Base-by-base conservation (phyloP, 2,888 invertebrate species). In the Noctua janthe region DNA sequence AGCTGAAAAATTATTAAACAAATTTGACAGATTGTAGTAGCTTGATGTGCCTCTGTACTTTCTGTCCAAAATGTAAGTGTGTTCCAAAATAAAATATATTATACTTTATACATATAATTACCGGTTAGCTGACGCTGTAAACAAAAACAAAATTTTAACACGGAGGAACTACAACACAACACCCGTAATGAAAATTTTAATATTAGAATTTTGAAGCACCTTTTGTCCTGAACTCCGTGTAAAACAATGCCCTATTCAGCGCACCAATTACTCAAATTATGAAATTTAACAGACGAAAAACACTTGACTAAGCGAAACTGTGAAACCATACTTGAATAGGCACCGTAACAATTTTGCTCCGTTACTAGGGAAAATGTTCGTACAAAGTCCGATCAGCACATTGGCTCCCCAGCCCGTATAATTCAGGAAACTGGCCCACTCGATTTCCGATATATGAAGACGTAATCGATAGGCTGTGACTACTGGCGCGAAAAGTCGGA, bases 371-470 rank as follows among this genome's bases (percentile, higher is more conserved):
- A 89, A 87, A 90, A 90, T 78, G 84, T 86, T 83, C 84, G 73
- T 29, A 79, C 76, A 84, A 83, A 86, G 87, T 89, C 83, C 87
- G 87, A 84, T 91, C 88, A 89, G 86, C 81, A 83, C 90, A 91
- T 88, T 88, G 87, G 85, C 87, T 90, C 91, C 90, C 84, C 82
- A 88, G 86, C 88, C 89, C 90, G 91, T 91, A 91, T 92, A 91
- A 93, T 92, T 93, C 89, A 88, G 91, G 87, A 90, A 91, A 91
- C 87, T 87, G 91, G 85, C 86, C 78, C 84, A 89, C 86, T 88
- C 90, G 89, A 91, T 91, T 90, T 90, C 90, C 90, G 89, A 88
- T 87, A 85, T 88, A 88, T 89, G 88, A 87, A 87, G 85, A 83
- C 82, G 88, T 89, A 89, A 92, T 92, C 88, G 87, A 91, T 90